A percentile compares a stretch with the other conserved stretches of the same genome.
Evolutionary conservation across 2,113 vertebrate species (phyloP).

Genomic region (Mesoclemmys tuberculata): DNA sequence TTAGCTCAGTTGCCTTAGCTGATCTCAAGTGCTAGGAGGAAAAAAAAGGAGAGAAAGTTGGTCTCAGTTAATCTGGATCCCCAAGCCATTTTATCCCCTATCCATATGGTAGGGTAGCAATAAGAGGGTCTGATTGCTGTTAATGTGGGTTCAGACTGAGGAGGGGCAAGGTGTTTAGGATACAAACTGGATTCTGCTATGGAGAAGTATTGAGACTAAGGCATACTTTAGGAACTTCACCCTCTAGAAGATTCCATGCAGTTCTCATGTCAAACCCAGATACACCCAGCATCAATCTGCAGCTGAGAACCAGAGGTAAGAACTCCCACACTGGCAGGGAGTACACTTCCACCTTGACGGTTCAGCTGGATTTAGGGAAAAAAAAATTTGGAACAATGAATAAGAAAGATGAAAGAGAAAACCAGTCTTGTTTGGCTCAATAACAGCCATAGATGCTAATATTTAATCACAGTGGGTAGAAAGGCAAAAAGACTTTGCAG

Average conservation of each 20-base stretch:
- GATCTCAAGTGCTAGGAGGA: not conserved
- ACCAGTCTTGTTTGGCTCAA: conserved; percentile 42
- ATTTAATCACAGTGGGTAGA: conserved; percentile 61
- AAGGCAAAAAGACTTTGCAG: conserved; percentile 17
- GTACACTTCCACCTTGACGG: accelerated
- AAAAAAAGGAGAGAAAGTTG: not conserved
- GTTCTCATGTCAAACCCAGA: not conserved
- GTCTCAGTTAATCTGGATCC: too few species aligned
- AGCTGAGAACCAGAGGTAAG: not conserved
- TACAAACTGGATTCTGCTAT: accelerated
- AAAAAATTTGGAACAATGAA: not conserved
- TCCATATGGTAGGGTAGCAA: too few species aligned
- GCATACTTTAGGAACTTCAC: too few species aligned
- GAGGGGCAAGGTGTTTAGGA: not conserved
- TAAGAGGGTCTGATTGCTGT: not conserved
- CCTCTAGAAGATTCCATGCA: accelerated
- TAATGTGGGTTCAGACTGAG: accelerated
- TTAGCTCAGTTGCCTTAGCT: too few species aligned
- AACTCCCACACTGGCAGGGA: not conserved
- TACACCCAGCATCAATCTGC: accelerated
- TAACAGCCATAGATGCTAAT: conserved; percentile 49
- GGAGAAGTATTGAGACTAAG: not conserved
- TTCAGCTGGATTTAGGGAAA: not conserved
- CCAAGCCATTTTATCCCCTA: accelerated
- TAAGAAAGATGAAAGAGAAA: conserved; percentile 19